phyloP scores from a whole-genome alignment of 1,140 invertebrate species.

The Drosophila leontia region DNA sequence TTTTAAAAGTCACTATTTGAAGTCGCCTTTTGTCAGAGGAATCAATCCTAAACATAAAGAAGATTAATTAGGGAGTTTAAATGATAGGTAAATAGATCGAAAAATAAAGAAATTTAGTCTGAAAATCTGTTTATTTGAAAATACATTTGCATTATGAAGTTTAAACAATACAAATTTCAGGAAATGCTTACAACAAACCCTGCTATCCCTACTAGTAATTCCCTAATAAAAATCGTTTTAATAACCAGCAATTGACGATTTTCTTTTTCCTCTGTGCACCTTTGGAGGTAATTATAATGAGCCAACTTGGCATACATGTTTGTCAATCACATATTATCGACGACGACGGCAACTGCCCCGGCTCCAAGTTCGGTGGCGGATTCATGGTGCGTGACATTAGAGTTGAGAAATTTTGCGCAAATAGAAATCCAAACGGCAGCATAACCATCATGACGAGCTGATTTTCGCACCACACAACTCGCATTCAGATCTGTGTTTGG shows the following conservation, averaged over 20 bases:
- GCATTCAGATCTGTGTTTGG: conserved; percentile 15
- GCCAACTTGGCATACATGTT: conserved; percentile 59
- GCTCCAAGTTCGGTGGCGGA: conserved; percentile 33
- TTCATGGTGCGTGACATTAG: conserved; percentile 65
- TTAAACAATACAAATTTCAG: neutral
- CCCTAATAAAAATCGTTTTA: neutral
- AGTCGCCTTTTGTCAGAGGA: neutral
- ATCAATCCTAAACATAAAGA: neutral
- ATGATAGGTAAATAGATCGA: neutral
- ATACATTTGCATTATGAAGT: neutral
- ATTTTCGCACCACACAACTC: conserved; percentile 40
- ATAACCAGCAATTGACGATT: neutral
- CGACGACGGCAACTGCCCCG: neutral
- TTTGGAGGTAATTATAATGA: conserved; percentile 61
- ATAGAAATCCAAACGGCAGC: conserved; percentile 68
- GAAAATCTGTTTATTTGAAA: too few relatives aligned
- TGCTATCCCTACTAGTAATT: neutral
- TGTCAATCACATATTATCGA: conserved; percentile 59
- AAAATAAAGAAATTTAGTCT: neutral
- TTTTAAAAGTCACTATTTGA: conserved; percentile 24
- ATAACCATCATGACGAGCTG: conserved; percentile 38
- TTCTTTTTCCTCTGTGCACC: conserved; percentile 22
- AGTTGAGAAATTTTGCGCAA: conserved; percentile 64
- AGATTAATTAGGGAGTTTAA: neutral
- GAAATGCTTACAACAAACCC: neutral